Evolutionary conservation across 2,113 vertebrate genomes (phyloP).

Genomic region (Melanotaenia duboulayi): DNA sequence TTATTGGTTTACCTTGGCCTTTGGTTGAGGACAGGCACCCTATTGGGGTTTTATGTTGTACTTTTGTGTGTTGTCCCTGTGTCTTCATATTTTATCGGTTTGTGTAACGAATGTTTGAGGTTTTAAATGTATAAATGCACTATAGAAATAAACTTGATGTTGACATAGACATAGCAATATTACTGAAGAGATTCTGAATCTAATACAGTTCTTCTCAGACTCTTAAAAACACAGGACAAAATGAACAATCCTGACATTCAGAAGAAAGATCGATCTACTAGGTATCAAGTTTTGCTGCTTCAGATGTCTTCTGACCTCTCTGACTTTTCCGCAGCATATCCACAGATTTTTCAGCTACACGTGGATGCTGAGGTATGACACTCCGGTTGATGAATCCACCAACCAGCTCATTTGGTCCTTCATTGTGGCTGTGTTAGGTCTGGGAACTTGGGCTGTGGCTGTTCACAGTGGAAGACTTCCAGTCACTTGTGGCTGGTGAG

Average conservation of each 20-base stretch:
- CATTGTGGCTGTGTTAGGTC: slow-evolving; percentile 79
- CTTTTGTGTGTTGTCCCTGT: too few relatives aligned
- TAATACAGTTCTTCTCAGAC: too few relatives aligned
- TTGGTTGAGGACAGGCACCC: too few relatives aligned
- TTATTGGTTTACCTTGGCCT: too few relatives aligned
- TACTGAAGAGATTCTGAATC: too few relatives aligned
- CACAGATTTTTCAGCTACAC: slow-evolving; percentile 81
- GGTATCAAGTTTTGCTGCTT: neutral
- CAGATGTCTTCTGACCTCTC: neutral
- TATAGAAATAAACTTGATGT: too few relatives aligned
- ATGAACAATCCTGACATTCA: neutral
- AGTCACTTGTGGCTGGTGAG: slow-evolving; percentile 82
- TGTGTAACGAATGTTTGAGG: too few relatives aligned
- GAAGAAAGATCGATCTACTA: neutral
- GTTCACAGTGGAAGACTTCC: slow-evolving; percentile 77
- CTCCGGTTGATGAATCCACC: slow-evolving; percentile 62
- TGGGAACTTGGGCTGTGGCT: slow-evolving; percentile 79
- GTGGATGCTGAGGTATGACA: slow-evolving; percentile 76
- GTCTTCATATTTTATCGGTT: too few relatives aligned
- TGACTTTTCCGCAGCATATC: slow-evolving; percentile 71
- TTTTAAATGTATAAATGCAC: too few relatives aligned
- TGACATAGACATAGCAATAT: too few relatives aligned
- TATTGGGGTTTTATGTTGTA: too few relatives aligned
- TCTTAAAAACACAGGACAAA: too few relatives aligned
- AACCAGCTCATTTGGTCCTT: slow-evolving; percentile 83